Conservation (phyloP, 2,888 invertebrate genomes). For the Zaprionus lineosus region DNA sequence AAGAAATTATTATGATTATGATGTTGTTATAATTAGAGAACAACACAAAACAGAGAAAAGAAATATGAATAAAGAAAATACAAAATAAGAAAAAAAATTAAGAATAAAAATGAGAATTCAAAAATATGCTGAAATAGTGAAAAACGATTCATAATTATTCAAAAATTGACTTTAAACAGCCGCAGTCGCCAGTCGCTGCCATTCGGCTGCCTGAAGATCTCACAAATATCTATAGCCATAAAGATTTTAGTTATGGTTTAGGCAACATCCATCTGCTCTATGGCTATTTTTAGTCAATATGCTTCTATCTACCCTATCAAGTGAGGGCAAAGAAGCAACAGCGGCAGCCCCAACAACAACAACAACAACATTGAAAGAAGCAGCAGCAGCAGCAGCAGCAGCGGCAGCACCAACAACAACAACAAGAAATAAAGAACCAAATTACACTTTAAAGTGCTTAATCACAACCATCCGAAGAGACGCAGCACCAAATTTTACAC, state of each 20-base stretch:
- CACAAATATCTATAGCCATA: conserved; percentile 63
- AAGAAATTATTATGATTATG: conserved; percentile 68
- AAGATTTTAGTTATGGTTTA: conserved; percentile 79
- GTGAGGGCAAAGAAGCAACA: conserved; percentile 35
- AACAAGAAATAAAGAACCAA: conserved; percentile 44
- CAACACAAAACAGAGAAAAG: conserved; percentile 29
- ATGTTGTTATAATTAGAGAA: conserved; percentile 77
- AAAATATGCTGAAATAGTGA: neutral
- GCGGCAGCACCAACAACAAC: conserved; percentile 9
- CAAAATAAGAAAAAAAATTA: neutral
- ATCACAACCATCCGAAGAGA: conserved; percentile 53
- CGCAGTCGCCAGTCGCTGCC: conserved; percentile 27
- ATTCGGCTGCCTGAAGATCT: conserved; percentile 23
- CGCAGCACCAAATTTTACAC: conserved; percentile 59
- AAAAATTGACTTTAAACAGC: conserved; percentile 74
- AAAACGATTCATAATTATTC: conserved; percentile 77
- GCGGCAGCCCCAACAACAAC: conserved; percentile 15
- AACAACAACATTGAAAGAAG: conserved; percentile 13
- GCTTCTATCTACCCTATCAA: conserved; percentile 3
- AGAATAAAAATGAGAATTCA: neutral
- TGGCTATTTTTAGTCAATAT: conserved; percentile 69
- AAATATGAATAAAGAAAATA: too few species aligned
- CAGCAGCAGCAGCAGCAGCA: conserved; percentile 43
- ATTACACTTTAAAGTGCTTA: conserved; percentile 77
- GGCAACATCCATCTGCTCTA: conserved; percentile 50